These are phyloP conservation scores for Hirudinaria manillensis DNA, from an alignment of 2,888 invertebrate genomes.

Conservation along the genomic window DNA sequence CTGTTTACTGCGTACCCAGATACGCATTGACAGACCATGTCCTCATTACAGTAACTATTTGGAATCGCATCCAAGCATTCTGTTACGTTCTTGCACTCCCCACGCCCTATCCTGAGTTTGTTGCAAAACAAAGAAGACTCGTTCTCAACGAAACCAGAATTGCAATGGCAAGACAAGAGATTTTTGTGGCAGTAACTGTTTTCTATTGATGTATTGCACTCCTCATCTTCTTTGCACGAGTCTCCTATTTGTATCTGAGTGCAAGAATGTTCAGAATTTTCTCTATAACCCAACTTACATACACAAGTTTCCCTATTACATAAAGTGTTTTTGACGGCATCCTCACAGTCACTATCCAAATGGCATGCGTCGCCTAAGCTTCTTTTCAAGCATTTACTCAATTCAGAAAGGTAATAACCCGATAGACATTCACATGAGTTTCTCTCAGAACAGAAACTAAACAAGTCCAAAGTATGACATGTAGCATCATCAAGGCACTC, in stretches of 20 bases:
- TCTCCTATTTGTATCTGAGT: conserved; percentile 25
- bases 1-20: conserved; percentile 17
- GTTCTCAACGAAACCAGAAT: conserved; percentile 21
- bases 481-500: neutral
- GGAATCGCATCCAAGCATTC: conserved; percentile 11
- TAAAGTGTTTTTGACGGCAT: conserved; percentile 25
- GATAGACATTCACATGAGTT: conserved; percentile 22
- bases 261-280: conserved; percentile 24
- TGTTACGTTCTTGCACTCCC: neutral
- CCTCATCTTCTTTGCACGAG: conserved; percentile 20
- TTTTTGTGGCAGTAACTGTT: conserved; percentile 31
- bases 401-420: conserved; percentile 11
- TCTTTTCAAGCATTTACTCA: conserved; percentile 16
- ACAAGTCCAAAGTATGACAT: neutral
- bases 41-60: neutral
- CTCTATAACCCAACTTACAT: conserved; percentile 31
- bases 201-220: conserved; percentile 26
- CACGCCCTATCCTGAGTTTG: conserved; percentile 4
- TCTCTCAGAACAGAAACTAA: conserved; percentile 15
- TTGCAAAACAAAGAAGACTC: neutral
- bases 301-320: conserved; percentile 19
- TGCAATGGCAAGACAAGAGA: conserved; percentile 27
- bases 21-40: conserved; percentile 18
- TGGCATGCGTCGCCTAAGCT: conserved; percentile 24
- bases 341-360: conserved; percentile 29